These are phyloP conservation scores for Brachionus calyciflorus DNA, from an alignment of 1,140 invertebrate species.

Conservation along the genomic window DNA sequence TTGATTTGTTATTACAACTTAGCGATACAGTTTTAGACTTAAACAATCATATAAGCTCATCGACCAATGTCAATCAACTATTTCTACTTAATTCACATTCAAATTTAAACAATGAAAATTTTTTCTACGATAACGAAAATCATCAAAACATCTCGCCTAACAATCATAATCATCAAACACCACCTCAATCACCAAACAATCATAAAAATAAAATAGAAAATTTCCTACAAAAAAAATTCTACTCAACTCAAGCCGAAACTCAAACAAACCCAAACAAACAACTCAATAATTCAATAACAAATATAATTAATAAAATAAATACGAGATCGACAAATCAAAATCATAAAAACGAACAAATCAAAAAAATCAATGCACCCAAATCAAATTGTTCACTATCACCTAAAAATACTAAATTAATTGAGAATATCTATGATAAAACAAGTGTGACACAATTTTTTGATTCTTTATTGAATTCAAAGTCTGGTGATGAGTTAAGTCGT, in stretches of 20 bases:
- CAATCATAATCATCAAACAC: neutral
- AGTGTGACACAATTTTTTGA: conserved; percentile 26
- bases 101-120: neutral
- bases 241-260: neutral
- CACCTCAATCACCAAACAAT: neutral
- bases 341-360: neutral
- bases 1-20: conserved; percentile 7
- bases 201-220: conserved; percentile 17
- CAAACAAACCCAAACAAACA: neutral
- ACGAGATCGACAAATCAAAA: conserved; percentile 1
- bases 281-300: conserved; percentile 8
- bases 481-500: neutral
- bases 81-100: conserved; percentile 5
- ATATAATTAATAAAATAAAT: conserved; percentile 13
- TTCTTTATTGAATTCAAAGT: conserved; percentile 2
- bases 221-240: conserved; percentile 31
- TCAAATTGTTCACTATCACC: neutral
- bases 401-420: neutral
- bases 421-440: conserved; percentile 20
- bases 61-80: conserved; percentile 10
- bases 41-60: conserved; percentile 32
- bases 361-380: neutral
- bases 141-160: neutral
- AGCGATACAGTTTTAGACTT: conserved; percentile 27
- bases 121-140: neutral